Percentiles rank a stretch among this genome's conserved stretches.
Conservation (phyloP, 2,797 vertebrate species). For the Chelonia mydas region DNA sequence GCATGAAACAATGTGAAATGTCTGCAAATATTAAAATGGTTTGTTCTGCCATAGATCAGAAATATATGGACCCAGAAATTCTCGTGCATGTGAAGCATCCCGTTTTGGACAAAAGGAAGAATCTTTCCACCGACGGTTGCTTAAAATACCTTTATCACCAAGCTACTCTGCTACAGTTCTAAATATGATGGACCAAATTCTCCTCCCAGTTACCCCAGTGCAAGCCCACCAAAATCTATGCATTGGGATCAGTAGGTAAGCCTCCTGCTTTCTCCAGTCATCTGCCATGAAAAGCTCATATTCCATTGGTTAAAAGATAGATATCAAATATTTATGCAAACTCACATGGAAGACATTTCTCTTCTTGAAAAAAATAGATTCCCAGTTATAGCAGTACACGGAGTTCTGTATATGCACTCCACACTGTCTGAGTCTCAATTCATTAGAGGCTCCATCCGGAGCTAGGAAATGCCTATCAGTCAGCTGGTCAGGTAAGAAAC, state of each 20-base stretch:
- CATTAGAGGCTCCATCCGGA: neutral
- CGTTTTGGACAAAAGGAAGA: neutral
- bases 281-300: neutral
- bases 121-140: neutral
- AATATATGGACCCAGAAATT: conserved; percentile 21
- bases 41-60: conserved; percentile 15
- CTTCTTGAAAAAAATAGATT: neutral
- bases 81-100: neutral
- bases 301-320: neutral
- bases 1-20: neutral
- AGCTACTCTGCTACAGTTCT: neutral
- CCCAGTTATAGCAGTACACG: neutral
- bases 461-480: neutral
- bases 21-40: neutral
- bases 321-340: neutral
- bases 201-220: neutral
- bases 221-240: neutral
- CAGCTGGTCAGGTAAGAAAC: neutral
- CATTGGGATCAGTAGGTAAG: neutral
- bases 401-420: neutral
- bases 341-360: neutral
- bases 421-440: neutral
- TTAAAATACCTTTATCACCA: conserved; percentile 23
- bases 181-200: neutral
- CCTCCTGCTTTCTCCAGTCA: neutral